Conservation (phyloP, 2,888 invertebrate species). For the Cataglyphis rosenhaueri region DNA sequence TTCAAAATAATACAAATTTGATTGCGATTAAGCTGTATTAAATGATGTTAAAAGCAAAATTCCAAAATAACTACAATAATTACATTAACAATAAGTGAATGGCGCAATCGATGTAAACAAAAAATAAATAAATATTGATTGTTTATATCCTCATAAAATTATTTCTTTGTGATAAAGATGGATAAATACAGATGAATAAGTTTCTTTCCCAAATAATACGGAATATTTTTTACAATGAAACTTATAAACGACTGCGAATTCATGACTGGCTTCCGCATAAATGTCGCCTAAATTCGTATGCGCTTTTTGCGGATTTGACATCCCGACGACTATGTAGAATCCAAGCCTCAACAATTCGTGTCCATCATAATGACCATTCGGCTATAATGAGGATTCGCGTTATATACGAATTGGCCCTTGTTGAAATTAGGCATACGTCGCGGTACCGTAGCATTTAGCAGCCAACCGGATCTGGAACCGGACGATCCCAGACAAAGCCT, state of each 20-base stretch:
- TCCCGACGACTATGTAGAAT: constrained; percentile 3
- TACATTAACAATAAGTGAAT: background rate
- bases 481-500: constrained; percentile 80
- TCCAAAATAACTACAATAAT: background rate
- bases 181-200: background rate
- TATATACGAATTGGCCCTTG: constrained; percentile 41
- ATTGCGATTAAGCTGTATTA: background rate
- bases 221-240: background rate
- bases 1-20: background rate
- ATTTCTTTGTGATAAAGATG: background rate
- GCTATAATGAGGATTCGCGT: constrained; percentile 28
- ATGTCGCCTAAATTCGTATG: constrained; percentile 40
- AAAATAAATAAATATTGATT: background rate
- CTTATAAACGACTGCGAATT: background rate
- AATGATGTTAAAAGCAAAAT: background rate
- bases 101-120: background rate
- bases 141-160: background rate
- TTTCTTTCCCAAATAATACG: background rate
- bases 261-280: constrained; percentile 31
- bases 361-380: constrained; percentile 38
- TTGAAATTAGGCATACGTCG: constrained; percentile 82
- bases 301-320: constrained; percentile 59
- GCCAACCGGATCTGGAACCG: constrained; percentile 83
- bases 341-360: constrained; percentile 24
- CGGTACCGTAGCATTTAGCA: constrained; percentile 85